phyloP scores from a whole-genome alignment of 53 echinoderm and acorn worm genomes.

The Echinarachnius parma region DNA sequence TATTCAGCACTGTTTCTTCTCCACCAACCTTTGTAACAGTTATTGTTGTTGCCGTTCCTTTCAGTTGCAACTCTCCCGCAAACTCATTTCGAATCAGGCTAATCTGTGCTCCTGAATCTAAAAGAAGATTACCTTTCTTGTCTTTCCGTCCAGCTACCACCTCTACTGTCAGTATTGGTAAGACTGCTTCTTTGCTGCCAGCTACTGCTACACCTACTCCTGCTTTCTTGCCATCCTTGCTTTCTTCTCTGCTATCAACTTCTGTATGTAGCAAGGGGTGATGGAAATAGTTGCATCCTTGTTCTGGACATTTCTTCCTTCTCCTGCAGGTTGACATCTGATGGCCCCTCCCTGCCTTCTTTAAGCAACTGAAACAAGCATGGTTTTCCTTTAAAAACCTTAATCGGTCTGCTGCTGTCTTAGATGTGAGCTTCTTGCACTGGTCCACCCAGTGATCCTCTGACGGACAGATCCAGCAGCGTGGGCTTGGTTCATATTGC shows the following conservation, averaged over 20 bases:
- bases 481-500: background rate
- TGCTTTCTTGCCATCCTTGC: too few species aligned
- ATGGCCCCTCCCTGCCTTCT: slow-evolving; percentile 55
- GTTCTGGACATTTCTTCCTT: slow-evolving; percentile 15
- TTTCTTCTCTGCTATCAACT: too few species aligned
- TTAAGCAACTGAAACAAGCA: slow-evolving; percentile 66
- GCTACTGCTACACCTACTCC: too few species aligned
- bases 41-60: slow-evolving; percentile 17
- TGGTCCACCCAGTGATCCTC: slow-evolving; percentile 62
- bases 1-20: slow-evolving; percentile 42
- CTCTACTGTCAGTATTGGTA: too few species aligned
- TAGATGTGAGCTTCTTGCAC: slow-evolving; percentile 25
- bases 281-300: background rate
- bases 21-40: slow-evolving; percentile 50
- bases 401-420: slow-evolving; percentile 22
- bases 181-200: too few species aligned
- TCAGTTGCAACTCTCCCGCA: slow-evolving; percentile 33
- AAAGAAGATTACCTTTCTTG: slow-evolving; percentile 35
- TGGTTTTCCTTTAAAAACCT: slow-evolving; percentile 32
- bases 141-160: background rate
- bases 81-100: slow-evolving; percentile 31
- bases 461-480: slow-evolving; percentile 56
- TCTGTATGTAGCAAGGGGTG: slow-evolving; percentile 5
- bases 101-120: slow-evolving; percentile 47
- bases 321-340: slow-evolving; percentile 43